Evolutionary conservation across 2,888 invertebrate species (phyloP), one percentile per base, ranked within the genome.

Genomic region (Lycophotia porphyrea): DNA sequence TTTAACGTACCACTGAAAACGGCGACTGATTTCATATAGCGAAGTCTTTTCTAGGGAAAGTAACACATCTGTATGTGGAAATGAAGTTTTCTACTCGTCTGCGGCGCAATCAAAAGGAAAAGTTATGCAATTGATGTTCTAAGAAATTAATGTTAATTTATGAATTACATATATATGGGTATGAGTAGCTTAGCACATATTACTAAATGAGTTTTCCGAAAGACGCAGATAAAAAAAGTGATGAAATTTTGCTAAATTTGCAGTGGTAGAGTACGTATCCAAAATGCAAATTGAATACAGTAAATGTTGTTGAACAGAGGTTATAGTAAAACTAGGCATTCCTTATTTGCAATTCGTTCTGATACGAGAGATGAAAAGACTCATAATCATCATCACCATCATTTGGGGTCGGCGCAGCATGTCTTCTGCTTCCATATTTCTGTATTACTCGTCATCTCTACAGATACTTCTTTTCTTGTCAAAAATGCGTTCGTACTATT

Each of bases 101-200:
- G 21, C 21, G 60, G 13, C 58, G 64, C 67, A 77, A 65, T 61
- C 68, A 76, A 47, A 82, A 67, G 68, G 82, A 82, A 82, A 82
- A 71, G 68, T 82, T 82, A 72, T 81, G 65, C 65, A 72, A 72
- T 34, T 55, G 52, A 82, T 49, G 34, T 71, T 82, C 66, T 66
- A 34, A 52, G 71, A 8, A 71, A 76, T 60, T 31, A 21, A 39
- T 65, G 58, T 64, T 69, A 49, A 44, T 68, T 34, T 68, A 47
- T 44, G 27, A 34, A 64, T 63, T 61, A 66, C 44, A 18, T 42
- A 21, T 36, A 44, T 18, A 72, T 52, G 18, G 21, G 3, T 34
- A 24, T 27, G 11, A 5, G 24, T 27, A 24, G 15, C 5, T 5
- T 18, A 27, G 11, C 44, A 44, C 9, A 31, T 21, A 21, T 21